Conservation (phyloP, 2,888 invertebrate genomes). For the Drosophila merina region DNA sequence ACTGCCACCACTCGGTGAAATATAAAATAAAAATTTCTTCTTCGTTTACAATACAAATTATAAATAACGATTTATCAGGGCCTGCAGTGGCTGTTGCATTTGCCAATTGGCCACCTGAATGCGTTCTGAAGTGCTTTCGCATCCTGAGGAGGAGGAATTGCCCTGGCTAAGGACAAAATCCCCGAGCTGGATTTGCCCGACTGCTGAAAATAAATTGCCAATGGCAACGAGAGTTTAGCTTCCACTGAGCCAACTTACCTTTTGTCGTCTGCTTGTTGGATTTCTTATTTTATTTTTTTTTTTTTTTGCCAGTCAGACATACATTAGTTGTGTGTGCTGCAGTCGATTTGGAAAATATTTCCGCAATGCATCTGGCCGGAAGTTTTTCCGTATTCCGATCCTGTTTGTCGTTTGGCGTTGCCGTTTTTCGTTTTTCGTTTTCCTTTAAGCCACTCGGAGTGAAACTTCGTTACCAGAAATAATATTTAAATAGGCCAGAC, state of each 20-base stretch:
- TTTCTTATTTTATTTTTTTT: constrained; percentile 2
- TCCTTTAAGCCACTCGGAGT: constrained; percentile 12
- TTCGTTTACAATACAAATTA: constrained; percentile 73
- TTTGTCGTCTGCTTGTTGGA: constrained; percentile 20
- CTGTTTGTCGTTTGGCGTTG: background rate
- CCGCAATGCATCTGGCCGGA: constrained; percentile 31
- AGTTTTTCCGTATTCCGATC: constrained; percentile 12
- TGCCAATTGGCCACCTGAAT: constrained; percentile 76
- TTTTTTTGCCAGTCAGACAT: constrained; percentile 35
- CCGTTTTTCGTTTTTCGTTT: constrained; percentile 7
- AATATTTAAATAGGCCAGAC: constrained; percentile 63
- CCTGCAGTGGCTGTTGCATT: constrained; percentile 53
- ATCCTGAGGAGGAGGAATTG: constrained; percentile 19
- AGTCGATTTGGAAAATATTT: constrained; percentile 34
- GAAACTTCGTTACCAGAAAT: constrained; percentile 27
- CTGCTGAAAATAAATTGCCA: constrained; percentile 68
- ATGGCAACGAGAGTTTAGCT: constrained; percentile 42
- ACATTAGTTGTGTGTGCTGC: constrained; percentile 17
- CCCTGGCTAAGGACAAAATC: constrained; percentile 42
- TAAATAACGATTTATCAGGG: constrained; percentile 77
- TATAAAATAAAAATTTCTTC: constrained; percentile 37
- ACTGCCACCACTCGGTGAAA: constrained; percentile 50
- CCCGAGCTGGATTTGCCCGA: constrained; percentile 26
- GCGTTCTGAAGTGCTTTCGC: constrained; percentile 43
- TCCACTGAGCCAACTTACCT: constrained; percentile 57